Evolutionary conservation across 2,113 vertebrate species (phyloP), one percentile per base, ranked within the genome.

Genomic region (Rhinoderma darwinii): DNA sequence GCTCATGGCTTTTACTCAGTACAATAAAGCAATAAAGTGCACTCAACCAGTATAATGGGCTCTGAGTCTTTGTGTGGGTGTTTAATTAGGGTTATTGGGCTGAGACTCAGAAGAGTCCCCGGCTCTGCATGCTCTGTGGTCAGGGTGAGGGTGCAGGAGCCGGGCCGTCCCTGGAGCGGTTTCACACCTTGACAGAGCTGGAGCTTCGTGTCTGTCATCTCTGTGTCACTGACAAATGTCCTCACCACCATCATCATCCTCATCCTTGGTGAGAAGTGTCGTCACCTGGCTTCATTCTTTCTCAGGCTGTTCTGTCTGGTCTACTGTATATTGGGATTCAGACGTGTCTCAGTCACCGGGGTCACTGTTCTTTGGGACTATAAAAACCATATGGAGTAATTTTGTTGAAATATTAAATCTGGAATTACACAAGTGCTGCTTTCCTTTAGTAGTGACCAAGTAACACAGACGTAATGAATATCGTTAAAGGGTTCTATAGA

Each of bases 11-110:
- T 50, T 76, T 76, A 50, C 74, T 51, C 44, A 51, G 43, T 54
- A 17, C 47, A 51, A 37, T 78, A 78, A 78, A 78, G 27, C 47
- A 51, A 37, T 78, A 78, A 78, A 78, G 75, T 78, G 47, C 79
- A 44, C 56, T 82, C 56, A 66, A 11, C n/a, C 79, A 44, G n/a
- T 15, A 66, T 37, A 41, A 61, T 43, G 37, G 43, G 54, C 75
- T 81, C 59, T 41, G 41, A 41, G 80, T 66, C 47, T 41, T 7
- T 56, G 66, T 72, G 44, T 72, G 43, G 63, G 66, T 73, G 82
- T 54, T 22, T 78, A 47, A 74, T 75, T 61, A 15, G 70, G 70
- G 44, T 70, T 70, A 70, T 44, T 83, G n/a, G 41, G 39, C 63
- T 72, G 41, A 83, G 81, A 50, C n/a, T 20, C 20, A 22, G 56